Evolutionary conservation across 2,113 vertebrate genomes (phyloP).

Genomic region (Ariopsis seemanni): DNA sequence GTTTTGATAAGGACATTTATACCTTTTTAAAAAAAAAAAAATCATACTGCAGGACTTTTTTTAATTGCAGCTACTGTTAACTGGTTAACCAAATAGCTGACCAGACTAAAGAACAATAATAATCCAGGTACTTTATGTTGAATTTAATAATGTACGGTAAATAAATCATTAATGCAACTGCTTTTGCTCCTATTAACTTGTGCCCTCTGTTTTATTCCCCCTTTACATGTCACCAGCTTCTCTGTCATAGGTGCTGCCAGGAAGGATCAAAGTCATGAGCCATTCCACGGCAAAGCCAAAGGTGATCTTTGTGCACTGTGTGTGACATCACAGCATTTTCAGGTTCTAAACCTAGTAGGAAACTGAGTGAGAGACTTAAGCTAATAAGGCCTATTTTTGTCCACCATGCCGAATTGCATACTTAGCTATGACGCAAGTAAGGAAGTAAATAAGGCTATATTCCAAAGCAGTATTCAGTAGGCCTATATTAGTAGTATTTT

Average conservation of each 20-base stretch:
- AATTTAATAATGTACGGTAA: background rate
- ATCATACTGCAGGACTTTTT: background rate
- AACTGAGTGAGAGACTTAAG: slow-evolving; percentile 29
- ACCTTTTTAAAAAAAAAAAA: no score
- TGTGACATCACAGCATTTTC: slow-evolving; percentile 23
- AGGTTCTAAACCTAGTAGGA: slow-evolving; percentile 11
- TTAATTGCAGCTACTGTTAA: background rate
- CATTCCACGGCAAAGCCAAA: background rate
- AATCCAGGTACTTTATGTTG: background rate
- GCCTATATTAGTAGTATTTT: background rate
- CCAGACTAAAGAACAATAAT: background rate
- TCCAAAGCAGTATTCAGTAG: background rate
- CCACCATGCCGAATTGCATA: slow-evolving; percentile 5
- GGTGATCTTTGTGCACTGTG: background rate
- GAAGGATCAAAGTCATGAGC: slow-evolving; percentile 30
- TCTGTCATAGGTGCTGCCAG: background rate
- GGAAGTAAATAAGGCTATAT: background rate
- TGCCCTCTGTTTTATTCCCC: background rate
- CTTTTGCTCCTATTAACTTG: background rate
- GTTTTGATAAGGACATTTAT: background rate
- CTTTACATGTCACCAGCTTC: background rate
- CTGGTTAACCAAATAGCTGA: background rate
- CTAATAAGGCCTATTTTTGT: slow-evolving; percentile 27
- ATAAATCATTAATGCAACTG: background rate
- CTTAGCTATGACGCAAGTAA: slow-evolving; percentile 34